Evolutionary conservation across 2,797 vertebrate genomes (phyloP), one percentile per base, ranked within the genome.

Genomic region (Perdix hodgsoniae): DNA sequence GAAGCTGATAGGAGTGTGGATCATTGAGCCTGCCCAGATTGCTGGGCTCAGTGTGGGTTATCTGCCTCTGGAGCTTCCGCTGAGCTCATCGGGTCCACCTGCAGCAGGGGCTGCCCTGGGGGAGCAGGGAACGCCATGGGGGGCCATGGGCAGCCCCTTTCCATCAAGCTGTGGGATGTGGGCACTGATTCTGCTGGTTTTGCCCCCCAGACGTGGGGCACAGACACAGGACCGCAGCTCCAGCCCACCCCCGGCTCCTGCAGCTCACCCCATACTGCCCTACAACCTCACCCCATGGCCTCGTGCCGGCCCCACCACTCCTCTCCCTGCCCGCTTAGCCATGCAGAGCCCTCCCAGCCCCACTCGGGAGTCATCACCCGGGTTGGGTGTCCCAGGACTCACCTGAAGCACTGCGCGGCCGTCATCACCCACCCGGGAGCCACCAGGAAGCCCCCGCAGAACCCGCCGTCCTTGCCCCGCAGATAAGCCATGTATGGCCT

Each of bases 381-480:
- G 69, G 19, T 27, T 4, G 0, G 0, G 27, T 27, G 60, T 2
- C 0, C 29, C 59, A 22, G 49, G 1, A 90, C 96, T 95, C 40
- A 96, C 96, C 0, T 2, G 0, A 11, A 31, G 75, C 96, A 96
- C 86, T 95, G 95, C 56, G 96, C 96, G 0, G 95, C 94, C 0
- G 96, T 96, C 96, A 96, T 83, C 88, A 96, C 96, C 96, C 96
- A 96, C 59, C 31, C 22, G 0, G 90, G 92, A n/a, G 79, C 91
- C 88, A 96, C 91, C 0, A 96, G 79, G 86, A 96, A 89, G 3
- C 96, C 96, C 1, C 79, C 84, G 0, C 96, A 96, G 94, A 39
- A 81, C 0, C 66, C 35, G 14, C 39, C 35, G 63, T 91, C 50
- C 75, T 31, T 31, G 2, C 92, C 94, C 31, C 56, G 79, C 92